Percentiles rank a stretch among this genome's conserved stretches.
Conservation (phyloP, 2,888 invertebrate genomes). For the Ferrisia virgata region DNA sequence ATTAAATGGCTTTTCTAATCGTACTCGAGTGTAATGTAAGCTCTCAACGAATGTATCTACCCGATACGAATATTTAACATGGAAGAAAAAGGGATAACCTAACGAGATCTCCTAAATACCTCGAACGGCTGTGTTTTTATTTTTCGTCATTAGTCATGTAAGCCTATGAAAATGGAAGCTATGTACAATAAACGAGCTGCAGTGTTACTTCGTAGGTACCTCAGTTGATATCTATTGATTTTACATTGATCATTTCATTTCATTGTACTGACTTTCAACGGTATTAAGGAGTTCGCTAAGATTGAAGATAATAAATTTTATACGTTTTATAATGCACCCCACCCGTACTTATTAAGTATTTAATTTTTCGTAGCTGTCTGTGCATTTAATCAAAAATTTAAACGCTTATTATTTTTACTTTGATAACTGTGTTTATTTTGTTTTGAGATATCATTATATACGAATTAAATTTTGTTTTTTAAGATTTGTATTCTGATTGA, state of each 20-base stretch:
- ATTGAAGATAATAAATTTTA: neutral
- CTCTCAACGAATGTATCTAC: too few species aligned
- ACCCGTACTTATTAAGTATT: neutral
- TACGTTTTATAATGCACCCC: neutral
- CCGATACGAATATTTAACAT: neutral
- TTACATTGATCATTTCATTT: neutral
- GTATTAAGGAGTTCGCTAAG: neutral
- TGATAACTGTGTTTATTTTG: neutral
- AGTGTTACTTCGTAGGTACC: too few species aligned
- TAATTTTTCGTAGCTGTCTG: neutral
- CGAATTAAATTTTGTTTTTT: neutral
- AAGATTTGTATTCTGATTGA: too few species aligned
- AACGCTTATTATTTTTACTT: constrained; percentile 1
- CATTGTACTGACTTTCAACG: too few species aligned
- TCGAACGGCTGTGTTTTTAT: neutral
- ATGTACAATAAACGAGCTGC: neutral
- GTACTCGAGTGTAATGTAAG: too few species aligned
- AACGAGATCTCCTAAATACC: neutral
- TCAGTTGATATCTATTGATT: too few species aligned
- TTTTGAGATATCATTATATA: neutral
- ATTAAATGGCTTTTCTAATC: neutral
- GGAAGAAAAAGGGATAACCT: neutral
- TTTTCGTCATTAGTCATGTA: constrained; percentile 8
- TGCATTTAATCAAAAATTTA: neutral
- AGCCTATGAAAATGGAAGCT: neutral